Evolutionary conservation across 1,140 invertebrate species (phyloP).

Genomic region (Copidosoma floridanum): DNA sequence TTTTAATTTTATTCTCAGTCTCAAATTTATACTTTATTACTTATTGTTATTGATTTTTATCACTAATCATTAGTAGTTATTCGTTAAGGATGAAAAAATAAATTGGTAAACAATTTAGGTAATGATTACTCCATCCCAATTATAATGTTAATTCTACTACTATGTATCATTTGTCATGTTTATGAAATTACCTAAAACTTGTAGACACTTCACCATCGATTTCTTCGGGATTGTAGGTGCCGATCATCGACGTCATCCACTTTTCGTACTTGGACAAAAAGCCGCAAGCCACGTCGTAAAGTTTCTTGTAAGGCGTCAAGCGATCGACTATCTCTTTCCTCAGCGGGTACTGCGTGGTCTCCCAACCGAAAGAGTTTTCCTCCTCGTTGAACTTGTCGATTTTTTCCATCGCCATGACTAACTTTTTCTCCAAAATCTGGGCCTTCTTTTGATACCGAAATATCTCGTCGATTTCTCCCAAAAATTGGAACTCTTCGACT

Average conservation of each 20-base stretch:
- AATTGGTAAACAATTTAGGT: too few species aligned
- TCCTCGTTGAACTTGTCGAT: slow-evolving; percentile 92
- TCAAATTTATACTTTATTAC: too few species aligned
- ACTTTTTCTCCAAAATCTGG: slow-evolving; percentile 68
- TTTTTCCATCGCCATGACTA: slow-evolving; percentile 70
- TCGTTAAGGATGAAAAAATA: too few species aligned
- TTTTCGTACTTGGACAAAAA: slow-evolving; percentile 79
- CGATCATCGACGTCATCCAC: slow-evolving; percentile 81
- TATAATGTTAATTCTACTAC: too few species aligned
- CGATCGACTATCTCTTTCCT: slow-evolving; percentile 72
- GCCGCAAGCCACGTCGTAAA: slow-evolving; percentile 84
- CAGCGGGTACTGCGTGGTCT: slow-evolving; percentile 84
- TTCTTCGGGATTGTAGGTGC: slow-evolving; percentile 80
- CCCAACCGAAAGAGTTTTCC: slow-evolving; percentile 84
- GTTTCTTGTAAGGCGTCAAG: slow-evolving; percentile 77
- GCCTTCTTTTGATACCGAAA: slow-evolving; percentile 80
- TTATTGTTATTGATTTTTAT: too few species aligned
- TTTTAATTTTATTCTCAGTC: too few species aligned
- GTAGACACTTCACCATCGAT: slow-evolving; percentile 82
- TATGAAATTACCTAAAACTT: slow-evolving; percentile 58
- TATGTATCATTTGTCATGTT: too few species aligned
- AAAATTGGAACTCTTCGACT: slow-evolving; percentile 81
- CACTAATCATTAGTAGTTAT: too few species aligned
- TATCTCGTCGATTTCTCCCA: slow-evolving; percentile 81
- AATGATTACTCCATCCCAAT: too few species aligned